A percentile compares a stretch with the other conserved stretches of the same genome.
phyloP scores from a whole-genome alignment of 1,140 invertebrate genomes.

The Vanessa tameamea region DNA sequence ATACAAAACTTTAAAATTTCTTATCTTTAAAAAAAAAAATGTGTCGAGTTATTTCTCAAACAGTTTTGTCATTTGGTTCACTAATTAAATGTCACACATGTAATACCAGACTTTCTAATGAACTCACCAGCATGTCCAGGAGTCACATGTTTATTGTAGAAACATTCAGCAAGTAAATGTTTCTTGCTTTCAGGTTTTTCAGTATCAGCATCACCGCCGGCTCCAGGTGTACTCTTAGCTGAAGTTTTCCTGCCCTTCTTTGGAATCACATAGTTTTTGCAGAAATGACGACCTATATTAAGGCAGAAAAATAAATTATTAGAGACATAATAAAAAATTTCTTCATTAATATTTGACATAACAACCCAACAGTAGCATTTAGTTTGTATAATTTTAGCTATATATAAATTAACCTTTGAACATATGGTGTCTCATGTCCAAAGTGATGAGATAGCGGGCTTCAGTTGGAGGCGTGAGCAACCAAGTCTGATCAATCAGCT shows the following conservation, averaged over 20 bases:
- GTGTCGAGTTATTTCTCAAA: too few species aligned
- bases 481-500: conserved; percentile 67
- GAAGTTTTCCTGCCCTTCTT: conserved; percentile 61
- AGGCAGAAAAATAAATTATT: neutral
- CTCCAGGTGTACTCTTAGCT: conserved; percentile 41
- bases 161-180: conserved; percentile 64
- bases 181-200: conserved; percentile 67
- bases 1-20: too few species aligned
- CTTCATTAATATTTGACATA: neutral
- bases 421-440: conserved; percentile 78
- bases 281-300: conserved; percentile 68
- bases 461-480: conserved; percentile 59
- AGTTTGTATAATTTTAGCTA: too few species aligned
- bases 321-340: neutral
- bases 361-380: too few species aligned
- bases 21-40: too few species aligned
- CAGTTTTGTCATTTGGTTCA: too few species aligned
- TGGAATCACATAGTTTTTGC: conserved; percentile 56
- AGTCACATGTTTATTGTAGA: conserved; percentile 66
- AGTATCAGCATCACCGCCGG: conserved; percentile 49
- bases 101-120: conserved; percentile 1
- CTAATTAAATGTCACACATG: too few species aligned
- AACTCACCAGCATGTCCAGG: conserved; percentile 69
- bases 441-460: conserved; percentile 67
- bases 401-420: conserved; percentile 62